A percentile compares a stretch with the other conserved stretches of the same genome.
These are phyloP conservation scores for Actenoides lindsayi DNA, from an alignment of 2,113 vertebrate genomes.

Conservation along the genomic window DNA sequence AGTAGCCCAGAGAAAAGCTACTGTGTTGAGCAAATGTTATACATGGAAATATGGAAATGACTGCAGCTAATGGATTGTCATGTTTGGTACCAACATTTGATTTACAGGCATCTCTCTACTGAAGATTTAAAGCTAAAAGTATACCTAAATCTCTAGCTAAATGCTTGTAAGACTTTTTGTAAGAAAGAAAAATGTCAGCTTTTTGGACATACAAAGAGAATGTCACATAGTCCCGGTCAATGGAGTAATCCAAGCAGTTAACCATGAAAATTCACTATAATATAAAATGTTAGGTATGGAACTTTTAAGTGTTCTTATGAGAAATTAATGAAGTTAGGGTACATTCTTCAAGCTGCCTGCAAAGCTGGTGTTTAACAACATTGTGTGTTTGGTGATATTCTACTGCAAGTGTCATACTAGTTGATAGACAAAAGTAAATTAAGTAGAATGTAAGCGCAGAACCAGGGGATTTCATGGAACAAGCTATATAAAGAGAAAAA, in stretches of 20 bases:
- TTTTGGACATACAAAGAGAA: neutral
- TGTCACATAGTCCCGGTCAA: neutral
- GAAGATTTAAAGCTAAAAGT: neutral
- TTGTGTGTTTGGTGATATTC: neutral
- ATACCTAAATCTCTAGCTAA: neutral
- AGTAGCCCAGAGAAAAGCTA: rapidly evolving
- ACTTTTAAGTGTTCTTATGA: neutral
- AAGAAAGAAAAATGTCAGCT: rapidly evolving
- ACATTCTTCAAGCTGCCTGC: neutral
- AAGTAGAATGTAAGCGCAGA: neutral
- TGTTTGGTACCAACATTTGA: neutral
- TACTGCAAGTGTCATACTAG: neutral
- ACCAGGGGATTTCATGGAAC: neutral
- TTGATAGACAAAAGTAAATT: neutral
- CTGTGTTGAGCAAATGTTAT: rapidly evolving
- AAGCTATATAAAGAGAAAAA: neutral
- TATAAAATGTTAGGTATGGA: too few species aligned
- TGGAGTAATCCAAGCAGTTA: neutral
- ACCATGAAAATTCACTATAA: too few species aligned
- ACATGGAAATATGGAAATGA: neutral
- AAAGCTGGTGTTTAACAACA: neutral
- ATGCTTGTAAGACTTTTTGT: neutral
- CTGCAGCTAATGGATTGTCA: rapidly evolving
- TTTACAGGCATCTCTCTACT: neutral
- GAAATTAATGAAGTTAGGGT: neutral